phyloP scores from a whole-genome alignment of 2,888 invertebrate species.

The Idaea aversata region DNA sequence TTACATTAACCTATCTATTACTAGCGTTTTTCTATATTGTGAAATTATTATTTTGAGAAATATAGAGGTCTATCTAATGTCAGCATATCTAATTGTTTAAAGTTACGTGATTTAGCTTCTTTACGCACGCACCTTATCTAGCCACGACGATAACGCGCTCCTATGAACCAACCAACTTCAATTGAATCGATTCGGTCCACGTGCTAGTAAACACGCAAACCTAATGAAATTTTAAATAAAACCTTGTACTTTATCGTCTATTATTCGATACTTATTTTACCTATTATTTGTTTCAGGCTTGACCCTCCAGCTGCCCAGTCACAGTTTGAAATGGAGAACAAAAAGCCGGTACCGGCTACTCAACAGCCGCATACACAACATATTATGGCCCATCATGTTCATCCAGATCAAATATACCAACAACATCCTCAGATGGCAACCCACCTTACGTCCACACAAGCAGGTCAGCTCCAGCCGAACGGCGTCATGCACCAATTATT shows the following conservation, averaged over 20 bases:
- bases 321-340: slow-evolving; percentile 84
- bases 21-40: too few relatives aligned
- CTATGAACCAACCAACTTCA: slow-evolving; percentile 52
- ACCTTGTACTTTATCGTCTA: slow-evolving; percentile 18
- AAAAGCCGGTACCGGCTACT: slow-evolving; percentile 75
- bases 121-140: slow-evolving; percentile 42
- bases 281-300: slow-evolving; percentile 80
- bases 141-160: slow-evolving; percentile 47
- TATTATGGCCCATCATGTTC: slow-evolving; percentile 72
- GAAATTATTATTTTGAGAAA: too few relatives aligned
- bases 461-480: slow-evolving; percentile 72
- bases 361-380: slow-evolving; percentile 79
- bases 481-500: slow-evolving; percentile 79
- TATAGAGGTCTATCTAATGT: background rate
- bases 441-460: slow-evolving; percentile 62
- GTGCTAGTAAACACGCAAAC: slow-evolving; percentile 42
- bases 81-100: background rate
- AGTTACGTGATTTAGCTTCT: slow-evolving; percentile 13
- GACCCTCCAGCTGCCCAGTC: slow-evolving; percentile 84
- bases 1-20: too few relatives aligned
- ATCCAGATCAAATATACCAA: slow-evolving; percentile 74
- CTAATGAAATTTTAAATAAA: slow-evolving; percentile 10
- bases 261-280: slow-evolving; percentile 1
- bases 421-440: slow-evolving; percentile 68
- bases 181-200: slow-evolving; percentile 51